A percentile compares a stretch with the other conserved stretches of the same genome.
Conservation (phyloP, 2,113 vertebrate species). For the Lonchura striata region DNA sequence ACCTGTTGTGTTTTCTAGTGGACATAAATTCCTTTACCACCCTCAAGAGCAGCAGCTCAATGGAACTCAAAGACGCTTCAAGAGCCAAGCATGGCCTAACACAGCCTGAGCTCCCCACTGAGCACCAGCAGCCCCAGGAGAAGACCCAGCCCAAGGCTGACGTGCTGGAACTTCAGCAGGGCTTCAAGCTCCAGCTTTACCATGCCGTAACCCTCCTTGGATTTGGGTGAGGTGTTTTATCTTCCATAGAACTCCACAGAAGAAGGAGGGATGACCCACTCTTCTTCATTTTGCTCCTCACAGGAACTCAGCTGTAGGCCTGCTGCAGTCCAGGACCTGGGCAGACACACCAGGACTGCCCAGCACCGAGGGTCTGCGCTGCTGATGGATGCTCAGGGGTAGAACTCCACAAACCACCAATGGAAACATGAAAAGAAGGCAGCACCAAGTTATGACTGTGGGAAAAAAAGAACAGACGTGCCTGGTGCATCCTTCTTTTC, state of each 20-base stretch:
- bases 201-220: not conserved
- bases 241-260: not conserved
- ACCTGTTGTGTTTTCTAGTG: not conserved
- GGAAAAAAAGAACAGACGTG: not conserved
- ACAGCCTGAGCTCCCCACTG: not conserved
- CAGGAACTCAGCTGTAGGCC: not conserved
- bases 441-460: fast-evolving
- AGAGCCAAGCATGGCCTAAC: not conserved
- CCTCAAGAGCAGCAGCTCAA: not conserved
- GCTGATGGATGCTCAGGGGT: not conserved
- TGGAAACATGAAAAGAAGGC: fast-evolving
- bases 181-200: not conserved
- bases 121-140: not conserved
- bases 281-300: not conserved
- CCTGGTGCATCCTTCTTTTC: not conserved
- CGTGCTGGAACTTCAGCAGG: not conserved
- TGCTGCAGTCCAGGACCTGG: not conserved
- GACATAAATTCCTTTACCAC: not conserved
- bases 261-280: not conserved
- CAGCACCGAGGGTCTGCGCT: not conserved
- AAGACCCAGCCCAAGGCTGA: not conserved
- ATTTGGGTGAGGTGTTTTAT: not conserved
- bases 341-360: not conserved
- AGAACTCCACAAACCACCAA: not conserved
- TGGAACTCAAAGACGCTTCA: not conserved